phyloP scores from a whole-genome alignment of 1,140 invertebrate species.

The Drosophila varians region DNA sequence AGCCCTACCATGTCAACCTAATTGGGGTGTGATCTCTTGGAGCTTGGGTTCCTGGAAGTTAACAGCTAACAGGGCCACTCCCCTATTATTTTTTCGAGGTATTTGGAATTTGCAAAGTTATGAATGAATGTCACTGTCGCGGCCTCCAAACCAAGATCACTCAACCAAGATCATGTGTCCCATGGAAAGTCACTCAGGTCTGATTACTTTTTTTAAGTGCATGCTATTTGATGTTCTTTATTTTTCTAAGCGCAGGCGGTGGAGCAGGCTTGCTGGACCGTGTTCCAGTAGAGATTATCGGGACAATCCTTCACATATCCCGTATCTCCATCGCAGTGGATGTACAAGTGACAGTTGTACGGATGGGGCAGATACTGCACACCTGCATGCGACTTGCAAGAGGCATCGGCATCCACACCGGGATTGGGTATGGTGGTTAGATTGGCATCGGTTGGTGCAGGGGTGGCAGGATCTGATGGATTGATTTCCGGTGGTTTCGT shows the following conservation, averaged over 20 bases:
- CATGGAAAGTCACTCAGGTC: not conserved
- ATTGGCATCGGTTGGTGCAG: not conserved
- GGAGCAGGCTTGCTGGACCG: conserved; percentile 20
- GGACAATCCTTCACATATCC: conserved; percentile 47
- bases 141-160: conserved; percentile 9
- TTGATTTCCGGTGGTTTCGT: not conserved
- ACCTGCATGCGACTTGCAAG: conserved; percentile 42
- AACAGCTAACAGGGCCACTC: conserved; percentile 38
- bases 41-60: conserved; percentile 57
- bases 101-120: conserved; percentile 23
- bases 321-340: conserved; percentile 27
- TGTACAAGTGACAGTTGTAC: conserved; percentile 58
- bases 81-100: conserved; percentile 5
- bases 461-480: not conserved
- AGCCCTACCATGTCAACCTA: conserved; percentile 46
- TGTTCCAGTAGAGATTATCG: conserved; percentile 46
- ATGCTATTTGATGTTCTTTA: conserved; percentile 27
- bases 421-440: conserved; percentile 2
- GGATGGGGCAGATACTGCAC: conserved; percentile 52
- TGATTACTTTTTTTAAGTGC: conserved; percentile 1
- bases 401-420: conserved; percentile 22
- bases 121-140: conserved; percentile 56
- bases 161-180: not conserved
- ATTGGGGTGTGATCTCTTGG: conserved; percentile 53
- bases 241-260: conserved; percentile 36